Evolutionary conservation across 2,113 vertebrate genomes (phyloP), one percentile per base, ranked within the genome.

Genomic region (Mesitornis unicolor): DNA sequence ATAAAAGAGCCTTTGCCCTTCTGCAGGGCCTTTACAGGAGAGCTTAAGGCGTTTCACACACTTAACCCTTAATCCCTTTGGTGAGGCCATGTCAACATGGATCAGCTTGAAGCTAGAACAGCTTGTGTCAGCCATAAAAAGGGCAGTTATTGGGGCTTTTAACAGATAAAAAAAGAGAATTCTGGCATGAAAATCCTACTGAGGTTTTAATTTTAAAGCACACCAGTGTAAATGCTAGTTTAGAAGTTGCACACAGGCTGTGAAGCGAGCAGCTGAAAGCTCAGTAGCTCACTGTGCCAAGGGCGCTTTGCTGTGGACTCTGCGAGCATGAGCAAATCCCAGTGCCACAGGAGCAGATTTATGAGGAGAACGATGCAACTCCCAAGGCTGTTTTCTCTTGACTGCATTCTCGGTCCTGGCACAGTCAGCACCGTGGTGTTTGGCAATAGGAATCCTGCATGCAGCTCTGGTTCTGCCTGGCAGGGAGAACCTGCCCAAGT

Each of bases 81-180:
- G 69, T 70, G 43, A n/a, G 31, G 28, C 51, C 13, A 2, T 38
- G 51, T 80, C 80, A 56, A 2, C 0, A 0, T 2, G 1, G 29
- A 67, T 86, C 60, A 81, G 80, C 65, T 48, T 63, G 78, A 81
- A 82, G 84, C 38, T 40, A 29, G 16, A 78, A 71, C 53, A 88
- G 87, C 24, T 51, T 43, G 42, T 42, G 31, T 67, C 63, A 88
- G 59, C 42, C 2, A 1, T 20, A 26, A 56, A 81, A 90, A 35
- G 43, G 71, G 56, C 85, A 88, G 59, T 83, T 94, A 80, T 31
- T 54, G 33, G 21, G 26, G 54, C 68, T 96, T 85, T 74, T 90
- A 91, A n/a, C 16, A 48, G 67, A 43, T 51, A 82, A 45, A 51
- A 51, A 90, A 82, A 80, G 29, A 13, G 16, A 86, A 25, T 76